A percentile compares a stretch with the other conserved stretches of the same genome.
Evolutionary conservation across 2,888 invertebrate species (phyloP).

Genomic region (Lepidochitona cinerea): DNA sequence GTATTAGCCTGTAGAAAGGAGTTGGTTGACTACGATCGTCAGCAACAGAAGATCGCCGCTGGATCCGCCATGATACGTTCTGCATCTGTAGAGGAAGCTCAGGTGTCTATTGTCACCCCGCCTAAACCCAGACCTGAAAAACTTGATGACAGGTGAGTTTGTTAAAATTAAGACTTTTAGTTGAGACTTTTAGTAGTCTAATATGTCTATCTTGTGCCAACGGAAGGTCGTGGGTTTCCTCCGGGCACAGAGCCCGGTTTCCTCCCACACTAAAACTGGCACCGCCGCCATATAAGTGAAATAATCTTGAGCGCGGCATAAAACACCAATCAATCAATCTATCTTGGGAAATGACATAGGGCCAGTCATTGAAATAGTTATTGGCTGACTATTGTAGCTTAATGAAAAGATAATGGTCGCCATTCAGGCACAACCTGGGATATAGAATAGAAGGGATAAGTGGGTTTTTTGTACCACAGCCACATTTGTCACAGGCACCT

Average conservation of each 20-base stretch:
- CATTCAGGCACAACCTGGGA: too few species aligned
- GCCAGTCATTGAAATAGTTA: too few species aligned
- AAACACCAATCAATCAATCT: too few species aligned
- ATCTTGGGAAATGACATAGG: too few species aligned
- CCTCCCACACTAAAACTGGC: not conserved
- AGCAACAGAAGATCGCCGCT: slow-evolving; percentile 65
- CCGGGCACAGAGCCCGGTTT: not conserved
- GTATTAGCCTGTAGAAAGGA: slow-evolving; percentile 93
- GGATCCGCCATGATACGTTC: not conserved
- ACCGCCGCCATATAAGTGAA: too few species aligned
- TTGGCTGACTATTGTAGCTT: too few species aligned
- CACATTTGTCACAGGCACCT: too few species aligned
- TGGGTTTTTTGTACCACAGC: too few species aligned
- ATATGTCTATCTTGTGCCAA: not conserved
- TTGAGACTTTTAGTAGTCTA: not conserved
- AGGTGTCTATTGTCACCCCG: not conserved
- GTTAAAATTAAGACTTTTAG: not conserved
- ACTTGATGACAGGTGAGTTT: not conserved
- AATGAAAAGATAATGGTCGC: too few species aligned
- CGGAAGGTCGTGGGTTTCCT: not conserved
- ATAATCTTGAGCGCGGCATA: too few species aligned
- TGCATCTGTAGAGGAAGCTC: not conserved
- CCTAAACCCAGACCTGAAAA: not conserved
- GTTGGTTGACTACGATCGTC: slow-evolving; percentile 89
- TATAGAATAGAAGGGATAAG: too few species aligned